A percentile compares a stretch with the other conserved stretches of the same genome.
These are phyloP conservation scores for Collichthys lucidus DNA, from an alignment of 2,113 vertebrate species.

Conservation along the genomic window DNA sequence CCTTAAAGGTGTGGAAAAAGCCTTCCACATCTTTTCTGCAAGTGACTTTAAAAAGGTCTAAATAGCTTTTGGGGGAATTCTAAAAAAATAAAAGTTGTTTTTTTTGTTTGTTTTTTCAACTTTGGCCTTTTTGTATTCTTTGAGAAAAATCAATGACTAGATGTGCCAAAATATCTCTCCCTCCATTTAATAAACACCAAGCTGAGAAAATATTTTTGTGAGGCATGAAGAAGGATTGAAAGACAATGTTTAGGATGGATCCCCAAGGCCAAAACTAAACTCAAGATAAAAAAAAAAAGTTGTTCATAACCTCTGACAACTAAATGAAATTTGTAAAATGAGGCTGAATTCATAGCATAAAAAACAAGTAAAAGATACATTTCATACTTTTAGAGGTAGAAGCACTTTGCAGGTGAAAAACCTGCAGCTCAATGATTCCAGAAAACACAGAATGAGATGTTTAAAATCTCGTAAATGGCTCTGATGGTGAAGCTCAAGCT, in stretches of 20 bases:
- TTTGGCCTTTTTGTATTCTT: slow-evolving; percentile 7
- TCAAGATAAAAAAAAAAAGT: not conserved
- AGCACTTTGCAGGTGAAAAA: not conserved
- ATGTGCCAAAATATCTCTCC: not conserved
- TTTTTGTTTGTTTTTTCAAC: not conserved
- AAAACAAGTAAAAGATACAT: not conserved
- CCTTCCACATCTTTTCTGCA: not conserved
- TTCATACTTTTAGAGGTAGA: not conserved
- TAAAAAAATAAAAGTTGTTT: not conserved
- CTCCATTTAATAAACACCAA: not conserved
- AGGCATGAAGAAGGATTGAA: not conserved
- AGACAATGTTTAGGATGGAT: not conserved
- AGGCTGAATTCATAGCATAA: not conserved
- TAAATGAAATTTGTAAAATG: not conserved
- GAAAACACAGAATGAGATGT: too few species aligned
- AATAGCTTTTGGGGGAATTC: not conserved
- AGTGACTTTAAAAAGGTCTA: not conserved
- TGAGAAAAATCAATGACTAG: slow-evolving; percentile 14
- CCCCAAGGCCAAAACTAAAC: not conserved
- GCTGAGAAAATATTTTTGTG: slow-evolving; percentile 1
- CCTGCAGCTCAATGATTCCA: not conserved
- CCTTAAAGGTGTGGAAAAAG: not conserved
- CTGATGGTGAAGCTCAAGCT: too few species aligned
- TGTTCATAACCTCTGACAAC: not conserved
- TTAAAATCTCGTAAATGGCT: too few species aligned